Percentiles rank a stretch among this genome's conserved stretches.
Conservation (phyloP, 1,140 invertebrate species). For the Drosophila insularis region DNA sequence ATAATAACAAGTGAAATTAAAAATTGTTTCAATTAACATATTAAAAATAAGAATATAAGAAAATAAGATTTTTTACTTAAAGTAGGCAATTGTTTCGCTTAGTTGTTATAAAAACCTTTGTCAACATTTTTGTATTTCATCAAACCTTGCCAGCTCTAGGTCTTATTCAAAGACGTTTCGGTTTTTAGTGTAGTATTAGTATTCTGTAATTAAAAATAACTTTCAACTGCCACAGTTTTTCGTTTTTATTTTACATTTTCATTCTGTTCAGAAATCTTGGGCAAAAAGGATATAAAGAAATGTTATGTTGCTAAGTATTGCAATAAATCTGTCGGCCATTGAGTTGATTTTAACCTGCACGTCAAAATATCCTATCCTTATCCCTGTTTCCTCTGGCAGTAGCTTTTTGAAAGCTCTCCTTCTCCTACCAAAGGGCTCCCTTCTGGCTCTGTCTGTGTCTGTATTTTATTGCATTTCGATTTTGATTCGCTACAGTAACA, state of each 20-base stretch:
- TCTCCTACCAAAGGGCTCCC: not conserved
- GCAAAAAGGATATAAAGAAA: not conserved
- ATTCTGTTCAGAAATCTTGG: not conserved
- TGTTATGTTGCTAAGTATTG: not conserved
- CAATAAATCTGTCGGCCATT: conserved; percentile 34
- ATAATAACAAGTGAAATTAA: too few species aligned
- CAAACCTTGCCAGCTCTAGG: too few species aligned
- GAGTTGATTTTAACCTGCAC: conserved; percentile 25
- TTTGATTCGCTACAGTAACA: conserved; percentile 57
- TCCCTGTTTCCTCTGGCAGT: not conserved
- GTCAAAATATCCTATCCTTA: conserved; percentile 27
- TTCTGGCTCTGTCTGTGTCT: conserved; percentile 6
- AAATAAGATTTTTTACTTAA: too few species aligned
- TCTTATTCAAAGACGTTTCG: too few species aligned
- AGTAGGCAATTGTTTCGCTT: too few species aligned
- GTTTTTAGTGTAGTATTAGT: too few species aligned
- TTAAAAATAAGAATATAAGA: too few species aligned
- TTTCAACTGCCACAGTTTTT: too few species aligned
- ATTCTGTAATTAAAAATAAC: too few species aligned
- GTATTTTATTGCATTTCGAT: conserved; percentile 72
- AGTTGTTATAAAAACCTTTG: too few species aligned
- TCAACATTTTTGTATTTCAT: too few species aligned
- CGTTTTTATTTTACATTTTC: not conserved
- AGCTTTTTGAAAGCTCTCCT: conserved; percentile 34
- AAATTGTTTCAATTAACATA: too few species aligned